Percentiles rank a stretch among this genome's conserved stretches.
Conservation (phyloP, 2,888 invertebrate species). For the Drosophila seclusa region DNA sequence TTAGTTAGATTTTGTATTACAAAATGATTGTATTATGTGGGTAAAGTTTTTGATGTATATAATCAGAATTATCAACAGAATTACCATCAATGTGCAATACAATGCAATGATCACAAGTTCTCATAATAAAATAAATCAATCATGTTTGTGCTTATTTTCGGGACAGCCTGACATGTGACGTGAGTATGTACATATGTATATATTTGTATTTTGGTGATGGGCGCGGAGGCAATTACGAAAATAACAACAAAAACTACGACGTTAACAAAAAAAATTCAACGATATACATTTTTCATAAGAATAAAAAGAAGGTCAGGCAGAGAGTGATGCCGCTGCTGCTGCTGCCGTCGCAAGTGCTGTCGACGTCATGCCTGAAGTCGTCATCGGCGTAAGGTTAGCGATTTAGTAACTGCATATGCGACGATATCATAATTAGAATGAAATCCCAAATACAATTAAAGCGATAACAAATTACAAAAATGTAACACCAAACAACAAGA, state of each 20-base stretch:
- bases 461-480: conserved; percentile 28
- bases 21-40: background rate
- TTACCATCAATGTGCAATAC: conserved; percentile 40
- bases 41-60: background rate
- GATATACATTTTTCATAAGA: conserved; percentile 50
- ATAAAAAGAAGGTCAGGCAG: conserved; percentile 58
- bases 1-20: background rate
- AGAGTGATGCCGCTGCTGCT: conserved; percentile 15
- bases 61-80: conserved; percentile 32
- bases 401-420: conserved; percentile 53
- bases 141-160: conserved; percentile 33
- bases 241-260: conserved; percentile 52
- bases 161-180: conserved; percentile 33
- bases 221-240: conserved; percentile 38
- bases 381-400: conserved; percentile 41
- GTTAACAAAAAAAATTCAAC: conserved; percentile 48
- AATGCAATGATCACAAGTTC: conserved; percentile 30
- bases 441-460: conserved; percentile 51
- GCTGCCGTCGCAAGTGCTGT: background rate
- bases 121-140: conserved; percentile 54
- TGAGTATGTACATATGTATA: background rate
- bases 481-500: conserved; percentile 21
- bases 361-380: conserved; percentile 4
- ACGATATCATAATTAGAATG: conserved; percentile 57
- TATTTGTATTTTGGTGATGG: conserved; percentile 24